Evolutionary conservation across 2,888 invertebrate species (phyloP).

Genomic region (Gryllus longicercus): DNA sequence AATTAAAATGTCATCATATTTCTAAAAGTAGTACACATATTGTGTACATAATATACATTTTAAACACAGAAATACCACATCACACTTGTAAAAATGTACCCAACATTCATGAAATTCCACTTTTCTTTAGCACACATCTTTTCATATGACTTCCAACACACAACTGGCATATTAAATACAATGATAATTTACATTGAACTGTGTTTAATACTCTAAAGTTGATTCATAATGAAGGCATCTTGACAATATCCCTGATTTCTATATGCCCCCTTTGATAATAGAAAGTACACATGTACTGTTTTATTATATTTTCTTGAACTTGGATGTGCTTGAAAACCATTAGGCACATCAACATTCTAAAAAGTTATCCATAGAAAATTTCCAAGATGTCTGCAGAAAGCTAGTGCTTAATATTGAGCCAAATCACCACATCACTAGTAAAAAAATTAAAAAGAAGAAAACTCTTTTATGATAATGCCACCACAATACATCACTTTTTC

Average conservation of each 20-base stretch:
- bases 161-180: not conserved
- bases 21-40: not conserved
- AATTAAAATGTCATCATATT: not conserved
- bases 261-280: not conserved
- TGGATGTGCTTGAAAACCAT: not conserved
- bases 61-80: not conserved
- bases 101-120: not conserved
- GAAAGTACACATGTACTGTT: not conserved
- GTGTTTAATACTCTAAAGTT: not conserved
- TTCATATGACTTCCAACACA: not conserved
- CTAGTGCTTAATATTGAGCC: not conserved
- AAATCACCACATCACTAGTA: not conserved
- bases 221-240: not conserved
- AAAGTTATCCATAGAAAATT: not conserved
- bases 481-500: not conserved
- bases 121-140: not conserved
- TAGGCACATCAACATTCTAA: not conserved
- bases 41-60: not conserved
- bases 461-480: not conserved
- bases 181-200: not conserved
- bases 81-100: conserved; percentile 4
- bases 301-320: not conserved
- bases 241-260: not conserved
- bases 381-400: not conserved
- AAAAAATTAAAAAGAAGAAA: not conserved